Conservation (phyloP, 2,797 vertebrate genomes). For the Heteromormyrus szaboi region DNA sequence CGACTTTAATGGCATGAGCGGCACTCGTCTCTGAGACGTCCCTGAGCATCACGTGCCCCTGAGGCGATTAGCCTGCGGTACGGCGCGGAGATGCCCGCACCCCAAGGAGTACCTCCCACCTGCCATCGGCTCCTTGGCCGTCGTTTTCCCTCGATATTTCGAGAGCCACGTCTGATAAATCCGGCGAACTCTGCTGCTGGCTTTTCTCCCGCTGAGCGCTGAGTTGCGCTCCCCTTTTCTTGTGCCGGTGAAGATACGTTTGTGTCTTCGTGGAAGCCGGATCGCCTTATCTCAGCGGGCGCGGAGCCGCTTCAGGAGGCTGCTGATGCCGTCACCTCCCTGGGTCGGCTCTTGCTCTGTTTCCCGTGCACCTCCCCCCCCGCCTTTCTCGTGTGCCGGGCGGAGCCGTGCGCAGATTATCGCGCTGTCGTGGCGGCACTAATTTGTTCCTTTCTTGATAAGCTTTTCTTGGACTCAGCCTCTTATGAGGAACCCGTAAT, state of each 20-base stretch:
- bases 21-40: background rate
- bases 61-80: background rate
- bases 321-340: conserved; percentile 2
- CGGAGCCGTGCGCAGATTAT: conserved; percentile 60
- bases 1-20: background rate
- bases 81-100: background rate
- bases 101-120: background rate
- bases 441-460: conserved; percentile 49
- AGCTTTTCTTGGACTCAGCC: conserved; percentile 53
- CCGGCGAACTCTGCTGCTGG: background rate
- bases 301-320: background rate
- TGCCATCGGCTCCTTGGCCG: background rate
- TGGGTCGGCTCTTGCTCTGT: background rate
- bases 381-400: conserved; percentile 31
- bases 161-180: background rate
- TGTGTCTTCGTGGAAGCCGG: background rate
- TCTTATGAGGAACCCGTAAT: conserved; percentile 56
- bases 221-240: background rate
- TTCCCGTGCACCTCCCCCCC: background rate
- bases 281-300: background rate
- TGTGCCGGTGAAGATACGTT: conserved; percentile 2
- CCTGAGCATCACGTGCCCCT: background rate
- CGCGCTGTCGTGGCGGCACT: conserved; percentile 44
- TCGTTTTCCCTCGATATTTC: background rate
- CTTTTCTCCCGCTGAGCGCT: background rate